Base-by-base conservation (phyloP, 2,113 vertebrate genomes). In the Halichoeres trimaculatus region DNA sequence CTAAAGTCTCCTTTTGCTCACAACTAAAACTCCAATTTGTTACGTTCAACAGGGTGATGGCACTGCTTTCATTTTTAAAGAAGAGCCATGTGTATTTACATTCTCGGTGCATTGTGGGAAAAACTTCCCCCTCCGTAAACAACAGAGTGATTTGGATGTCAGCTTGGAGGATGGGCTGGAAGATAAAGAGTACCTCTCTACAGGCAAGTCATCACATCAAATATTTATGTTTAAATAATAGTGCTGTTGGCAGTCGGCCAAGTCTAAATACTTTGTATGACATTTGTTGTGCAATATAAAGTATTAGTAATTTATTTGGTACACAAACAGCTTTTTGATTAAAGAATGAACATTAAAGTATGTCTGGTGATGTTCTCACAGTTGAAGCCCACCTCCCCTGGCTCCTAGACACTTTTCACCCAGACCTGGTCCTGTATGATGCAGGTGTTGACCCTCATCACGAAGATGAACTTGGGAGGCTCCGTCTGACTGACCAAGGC, bases 21-120 rank as follows among this genome's bases (percentile, higher is more conserved):
- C 2, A 0, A 26, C 3, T 20, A 13, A 65, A 53, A 13, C 19
- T 13, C 56, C 10, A 1, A 2, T 68, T 7, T 16, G 62, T 41
- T 76, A 2, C 14, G 5, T 70, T 43, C 54, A 22, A 80, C 67
- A 92, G 91, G 90, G 89, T 23, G 89, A 93, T 2, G 91, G 89
- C 64, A 92, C 86, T 1, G 91, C 89, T 63, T 90, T 87, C 26
- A 92, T 89, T 51, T 93, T 92, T 40, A 84, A 85, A 77, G 89
- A 91, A 1, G 88, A 93, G 45, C 84, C 84, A 0, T 12, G n/a
- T 53, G 90, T 89, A 48, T 92, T 93, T 65, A 90, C 91, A 1
- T 90, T 91, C 65, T 92, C 89, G 0, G 71, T 90, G 83, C 89
- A 92, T 22, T 91, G 92, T 87, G 90, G 84, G 75, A 91, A 86